Percentiles rank a stretch among this genome's conserved stretches.
Evolutionary conservation across 2,888 invertebrate genomes (phyloP).

Genomic region (Napeogenes sylphis): DNA sequence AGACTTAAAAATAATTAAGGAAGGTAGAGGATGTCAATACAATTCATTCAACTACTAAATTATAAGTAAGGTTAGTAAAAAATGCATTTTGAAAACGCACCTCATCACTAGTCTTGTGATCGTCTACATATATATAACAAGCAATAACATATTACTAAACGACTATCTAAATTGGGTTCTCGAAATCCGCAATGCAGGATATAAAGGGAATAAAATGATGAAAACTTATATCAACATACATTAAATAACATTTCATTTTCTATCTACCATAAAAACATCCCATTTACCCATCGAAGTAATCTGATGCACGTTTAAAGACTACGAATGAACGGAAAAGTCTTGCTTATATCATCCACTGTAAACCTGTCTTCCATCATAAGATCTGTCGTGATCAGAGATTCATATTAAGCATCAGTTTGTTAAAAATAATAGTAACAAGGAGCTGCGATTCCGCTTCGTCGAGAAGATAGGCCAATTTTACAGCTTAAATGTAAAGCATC

Average conservation of each 20-base stretch:
- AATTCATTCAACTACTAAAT: too few relatives aligned
- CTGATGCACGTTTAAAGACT: constrained; percentile 67
- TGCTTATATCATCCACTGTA: constrained; percentile 70
- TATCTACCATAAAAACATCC: constrained; percentile 9
- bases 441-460: constrained; percentile 36
- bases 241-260: background rate
- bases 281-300: constrained; percentile 38
- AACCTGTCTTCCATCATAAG: constrained; percentile 70
- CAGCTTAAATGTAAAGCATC: constrained; percentile 51
- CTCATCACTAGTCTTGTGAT: too few relatives aligned
- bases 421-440: constrained; percentile 26
- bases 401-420: constrained; percentile 29
- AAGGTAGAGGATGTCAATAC: background rate
- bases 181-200: background rate
- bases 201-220: background rate
- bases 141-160: too few relatives aligned
- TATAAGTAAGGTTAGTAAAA: too few relatives aligned
- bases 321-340: constrained; percentile 72
- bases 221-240: background rate
- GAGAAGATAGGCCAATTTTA: constrained; percentile 55
- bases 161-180: too few relatives aligned
- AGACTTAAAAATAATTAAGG: background rate
- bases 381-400: constrained; percentile 61
- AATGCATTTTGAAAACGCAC: too few relatives aligned
- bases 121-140: too few relatives aligned